Evolutionary conservation across 2,113 vertebrate species (phyloP).

Genomic region (Rhinoptilus africanus): DNA sequence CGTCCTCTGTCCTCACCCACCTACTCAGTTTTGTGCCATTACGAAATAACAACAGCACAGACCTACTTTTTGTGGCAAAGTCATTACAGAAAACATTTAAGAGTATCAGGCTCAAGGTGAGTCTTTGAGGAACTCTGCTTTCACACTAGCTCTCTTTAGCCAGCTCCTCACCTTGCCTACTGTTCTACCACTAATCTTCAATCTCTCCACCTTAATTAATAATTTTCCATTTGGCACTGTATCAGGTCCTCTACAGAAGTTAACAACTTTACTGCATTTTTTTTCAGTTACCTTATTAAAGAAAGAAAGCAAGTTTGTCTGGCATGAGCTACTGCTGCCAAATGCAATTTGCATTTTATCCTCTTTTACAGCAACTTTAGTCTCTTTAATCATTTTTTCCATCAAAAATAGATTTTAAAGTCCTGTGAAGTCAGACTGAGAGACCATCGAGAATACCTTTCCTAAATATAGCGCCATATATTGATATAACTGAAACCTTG

Average conservation of each 20-base stretch:
- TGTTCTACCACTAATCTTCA: not conserved
- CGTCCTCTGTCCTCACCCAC: not conserved
- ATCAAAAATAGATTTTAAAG: constrained; percentile 4
- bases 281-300: not conserved
- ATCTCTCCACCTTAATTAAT: not conserved
- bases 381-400: not conserved
- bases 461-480: not conserved
- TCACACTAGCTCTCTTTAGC: not conserved
- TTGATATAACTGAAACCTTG: not conserved
- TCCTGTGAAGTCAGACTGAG: not conserved
- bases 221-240: not conserved
- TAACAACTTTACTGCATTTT: not conserved
- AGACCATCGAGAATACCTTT: not conserved
- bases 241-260: not conserved
- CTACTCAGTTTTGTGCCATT: not conserved
- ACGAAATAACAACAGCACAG: not conserved
- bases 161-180: not conserved
- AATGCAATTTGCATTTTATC: not conserved
- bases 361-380: not conserved
- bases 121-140: not conserved
- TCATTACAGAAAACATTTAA: not conserved
- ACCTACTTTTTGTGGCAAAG: not conserved
- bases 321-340: not conserved
- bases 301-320: not conserved
- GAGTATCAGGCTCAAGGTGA: not conserved